Evolutionary conservation across 1,140 invertebrate species (phyloP), one percentile per base, ranked within the genome.

Genomic region (Linepithema humile): DNA sequence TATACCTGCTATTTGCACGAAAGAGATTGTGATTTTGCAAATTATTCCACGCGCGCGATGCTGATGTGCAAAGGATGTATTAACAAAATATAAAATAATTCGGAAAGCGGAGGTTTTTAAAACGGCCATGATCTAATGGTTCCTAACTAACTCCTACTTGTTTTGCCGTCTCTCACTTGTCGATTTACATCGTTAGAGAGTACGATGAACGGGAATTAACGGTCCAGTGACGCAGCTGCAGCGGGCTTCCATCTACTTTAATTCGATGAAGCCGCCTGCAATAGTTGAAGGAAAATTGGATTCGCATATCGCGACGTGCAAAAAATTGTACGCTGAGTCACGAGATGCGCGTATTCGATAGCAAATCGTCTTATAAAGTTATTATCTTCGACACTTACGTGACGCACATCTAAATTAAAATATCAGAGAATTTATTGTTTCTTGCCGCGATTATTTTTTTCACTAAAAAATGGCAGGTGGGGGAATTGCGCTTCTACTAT

Each of bases 1-100:
- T 50, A 23, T 26, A 48, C 5, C 43, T 45, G 45, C 43, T 48
- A 43, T 83, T 85, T 70, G n/a, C 48, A 48, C 23, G 15, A 65
- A 73, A 73, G 72, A 53, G 43, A 43, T 55, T 23, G 48, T n/a
- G 84, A 83, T 87, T 86, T 86, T 62, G 62, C 15, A 83, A 75
- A 75, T 32, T 69, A 12, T 35, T 48, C 20, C 6, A 1, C 0
- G 10, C 20, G 17, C 0, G 9, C 57, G 29, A 84, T 48, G 17
- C 23, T 23, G n/a, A 77, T 85, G 78, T 85, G 23, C 3, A 15
- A 57, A 10, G 62, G 20, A 15, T n/a, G 20, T 20, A 69, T 50
- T 35, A 23, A 69, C 53, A 20, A 48, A 10, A 60, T 60, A 17
- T n/a, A 74, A 67, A 26, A 53, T 10, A 3, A 3, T n/a, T 29